Base-by-base conservation (phyloP, 2,797 vertebrate species). In the Clarias pachynema region DNA sequence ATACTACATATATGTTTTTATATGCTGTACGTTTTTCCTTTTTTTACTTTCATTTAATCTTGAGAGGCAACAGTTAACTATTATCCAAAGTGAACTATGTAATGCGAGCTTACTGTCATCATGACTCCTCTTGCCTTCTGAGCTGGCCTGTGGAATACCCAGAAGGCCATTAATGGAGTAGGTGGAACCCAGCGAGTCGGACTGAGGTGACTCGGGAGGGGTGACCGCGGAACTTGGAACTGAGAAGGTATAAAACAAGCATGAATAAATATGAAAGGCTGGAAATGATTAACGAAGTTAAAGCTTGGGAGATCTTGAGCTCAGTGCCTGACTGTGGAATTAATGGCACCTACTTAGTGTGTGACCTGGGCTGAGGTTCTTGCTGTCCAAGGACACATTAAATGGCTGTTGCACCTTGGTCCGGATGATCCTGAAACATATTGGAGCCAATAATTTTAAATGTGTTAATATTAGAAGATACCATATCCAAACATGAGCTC, bases 391-490 rank as follows among this genome's bases (percentile, higher is more conserved):
- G 18, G 97, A 96, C 72, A 97, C 96, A 84, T 98, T 97, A 90
- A 97, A 98, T 0, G 97, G 96, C 85, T 97, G 97, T 88, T 98
- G 97, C 70, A 98, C 97, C 89, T 98, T 98, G 29, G 97, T 98
- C 83, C 97, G 93, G 88, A 98, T 98, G 91, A 98, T 98, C 94
- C 97, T 98, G 85, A 29, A 85, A 89, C 44, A 82, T 77, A 88
- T 59, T 9, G 4, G n/a, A 79, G 12, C 24, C 37, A 79, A 12
- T 59, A 18, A 10, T 59, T 29, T 78, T 15, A 78, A 80, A 80
- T 29, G 49, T 68, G 10, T 56, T 31, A 18, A 44, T 44, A 31
- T 57, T 77, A 77, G 29, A 34, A 22, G 29, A 57, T 12, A 12
- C 9, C 74, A 59, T 29, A 56, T 10, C 10, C 3, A 20, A 29